These are phyloP conservation scores for Teleogryllus oceanicus DNA, from an alignment of 2,888 invertebrate species.

Conservation along the genomic window DNA sequence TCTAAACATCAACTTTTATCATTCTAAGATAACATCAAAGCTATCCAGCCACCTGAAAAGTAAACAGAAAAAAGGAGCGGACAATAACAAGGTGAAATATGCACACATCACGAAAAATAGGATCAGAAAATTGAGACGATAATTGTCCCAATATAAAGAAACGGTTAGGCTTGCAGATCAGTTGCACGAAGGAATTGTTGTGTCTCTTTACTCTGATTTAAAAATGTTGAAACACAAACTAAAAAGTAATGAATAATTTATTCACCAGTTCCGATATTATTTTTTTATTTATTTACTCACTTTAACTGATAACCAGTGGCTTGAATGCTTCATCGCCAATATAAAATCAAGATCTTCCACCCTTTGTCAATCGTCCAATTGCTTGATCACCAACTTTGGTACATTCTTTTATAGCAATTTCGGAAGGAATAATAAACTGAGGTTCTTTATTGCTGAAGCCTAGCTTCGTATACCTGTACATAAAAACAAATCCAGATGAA, in stretches of 20 bases:
- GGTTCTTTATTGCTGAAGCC: conserved; percentile 98
- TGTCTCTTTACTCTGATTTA: too few species aligned
- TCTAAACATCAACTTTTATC: too few species aligned
- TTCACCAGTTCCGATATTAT: neutral
- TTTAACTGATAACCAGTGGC: conserved; percentile 96
- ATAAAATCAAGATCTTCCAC: conserved; percentile 97
- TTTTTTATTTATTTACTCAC: conserved; percentile 50
- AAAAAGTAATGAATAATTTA: conserved; percentile 22
- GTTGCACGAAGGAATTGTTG: too few species aligned
- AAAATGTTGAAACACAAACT: neutral
- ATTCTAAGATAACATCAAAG: too few species aligned
- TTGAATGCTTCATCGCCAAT: conserved; percentile 98
- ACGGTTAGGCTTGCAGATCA: too few species aligned
- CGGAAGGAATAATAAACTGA: conserved; percentile 98
- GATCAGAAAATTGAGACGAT: too few species aligned
- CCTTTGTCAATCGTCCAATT: conserved; percentile 83
- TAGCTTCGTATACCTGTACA: conserved; percentile 84
- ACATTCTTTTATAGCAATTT: conserved; percentile 96
- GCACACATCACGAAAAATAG: too few species aligned
- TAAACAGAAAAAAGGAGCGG: too few species aligned
- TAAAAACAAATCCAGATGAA: conserved; percentile 25
- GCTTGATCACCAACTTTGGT: conserved; percentile 94
- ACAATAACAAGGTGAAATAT: too few species aligned
- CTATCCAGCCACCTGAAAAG: too few species aligned
- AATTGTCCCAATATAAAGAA: too few species aligned